Evolutionary conservation across 2,888 invertebrate species (phyloP).

Genomic region (Cheilosia scutellata): DNA sequence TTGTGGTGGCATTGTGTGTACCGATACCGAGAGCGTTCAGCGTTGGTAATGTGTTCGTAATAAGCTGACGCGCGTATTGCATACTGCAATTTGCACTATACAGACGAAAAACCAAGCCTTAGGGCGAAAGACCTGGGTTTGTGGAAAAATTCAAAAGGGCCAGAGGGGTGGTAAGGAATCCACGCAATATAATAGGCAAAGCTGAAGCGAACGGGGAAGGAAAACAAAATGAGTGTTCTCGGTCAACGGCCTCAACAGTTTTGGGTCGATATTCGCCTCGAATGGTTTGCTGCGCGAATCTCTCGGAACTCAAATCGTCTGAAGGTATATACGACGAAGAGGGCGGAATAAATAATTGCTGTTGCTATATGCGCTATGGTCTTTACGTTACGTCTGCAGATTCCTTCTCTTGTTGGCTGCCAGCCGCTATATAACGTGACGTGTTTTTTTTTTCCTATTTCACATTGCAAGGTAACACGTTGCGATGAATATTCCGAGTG

Average conservation of each 20-base stretch:
- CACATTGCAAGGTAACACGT: conserved; percentile 40
- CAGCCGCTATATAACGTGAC: not conserved
- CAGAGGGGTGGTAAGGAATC: conserved; percentile 26
- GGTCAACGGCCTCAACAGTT: conserved; percentile 71
- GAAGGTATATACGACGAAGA: conserved; percentile 27
- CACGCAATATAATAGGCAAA: conserved; percentile 31
- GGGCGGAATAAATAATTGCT: conserved; percentile 59
- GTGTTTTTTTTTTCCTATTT: not conserved
- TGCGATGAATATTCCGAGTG: conserved; percentile 43
- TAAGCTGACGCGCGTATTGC: conserved; percentile 51
- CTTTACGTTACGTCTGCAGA: conserved; percentile 46
- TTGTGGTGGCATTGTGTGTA: not conserved
- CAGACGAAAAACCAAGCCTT: conserved; percentile 25
- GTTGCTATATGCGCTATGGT: conserved; percentile 31
- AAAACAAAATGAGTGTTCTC: conserved; percentile 52
- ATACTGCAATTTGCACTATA: conserved; percentile 53
- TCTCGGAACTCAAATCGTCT: conserved; percentile 5
- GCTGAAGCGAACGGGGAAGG: conserved; percentile 4
- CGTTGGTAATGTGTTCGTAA: conserved; percentile 63
- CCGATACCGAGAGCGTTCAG: too few relatives aligned
- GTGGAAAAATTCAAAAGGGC: conserved; percentile 12
- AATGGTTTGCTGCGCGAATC: conserved; percentile 50
- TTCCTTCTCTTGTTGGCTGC: conserved; percentile 1
- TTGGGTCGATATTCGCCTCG: conserved; percentile 61
- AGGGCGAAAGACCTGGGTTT: conserved; percentile 47